Evolutionary conservation across 2,113 vertebrate genomes (phyloP).

Genomic region (Ageneiosus marmoratus): DNA sequence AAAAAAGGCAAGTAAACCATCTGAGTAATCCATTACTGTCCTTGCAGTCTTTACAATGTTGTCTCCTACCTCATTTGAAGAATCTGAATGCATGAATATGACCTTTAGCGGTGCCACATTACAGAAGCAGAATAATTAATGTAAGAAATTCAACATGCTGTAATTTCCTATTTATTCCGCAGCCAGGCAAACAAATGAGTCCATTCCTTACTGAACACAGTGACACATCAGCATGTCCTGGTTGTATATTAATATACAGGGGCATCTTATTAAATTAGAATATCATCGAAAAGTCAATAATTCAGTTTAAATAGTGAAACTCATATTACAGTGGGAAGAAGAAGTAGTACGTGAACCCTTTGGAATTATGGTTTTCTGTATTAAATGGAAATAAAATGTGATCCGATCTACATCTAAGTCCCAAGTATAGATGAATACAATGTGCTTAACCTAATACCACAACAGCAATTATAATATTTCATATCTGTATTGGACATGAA

Average conservation of each 20-base stretch:
- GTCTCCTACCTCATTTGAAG: constrained; percentile 6
- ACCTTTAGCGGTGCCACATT: constrained; percentile 39
- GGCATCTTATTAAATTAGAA: too few species aligned
- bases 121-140: constrained; percentile 39
- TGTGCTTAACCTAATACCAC: too few species aligned
- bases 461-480: too few species aligned
- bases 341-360: too few species aligned
- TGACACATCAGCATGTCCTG: neutral
- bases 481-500: too few species aligned
- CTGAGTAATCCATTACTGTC: neutral
- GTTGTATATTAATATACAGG: neutral
- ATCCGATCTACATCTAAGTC: too few species aligned
- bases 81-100: constrained; percentile 39
- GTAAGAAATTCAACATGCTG: constrained; percentile 19
- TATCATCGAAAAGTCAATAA: too few species aligned
- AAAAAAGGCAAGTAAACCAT: constrained; percentile 22
- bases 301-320: too few species aligned
- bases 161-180: constrained; percentile 23
- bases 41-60: neutral
- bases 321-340: too few species aligned
- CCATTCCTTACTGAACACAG: neutral
- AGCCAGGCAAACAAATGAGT: constrained; percentile 16
- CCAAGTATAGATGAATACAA: too few species aligned
- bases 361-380: too few species aligned
- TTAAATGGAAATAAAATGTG: too few species aligned